Percentiles rank a stretch among this genome's conserved stretches.
Conservation (phyloP, 2,797 vertebrate species). For the Podarcis lilfordi region DNA sequence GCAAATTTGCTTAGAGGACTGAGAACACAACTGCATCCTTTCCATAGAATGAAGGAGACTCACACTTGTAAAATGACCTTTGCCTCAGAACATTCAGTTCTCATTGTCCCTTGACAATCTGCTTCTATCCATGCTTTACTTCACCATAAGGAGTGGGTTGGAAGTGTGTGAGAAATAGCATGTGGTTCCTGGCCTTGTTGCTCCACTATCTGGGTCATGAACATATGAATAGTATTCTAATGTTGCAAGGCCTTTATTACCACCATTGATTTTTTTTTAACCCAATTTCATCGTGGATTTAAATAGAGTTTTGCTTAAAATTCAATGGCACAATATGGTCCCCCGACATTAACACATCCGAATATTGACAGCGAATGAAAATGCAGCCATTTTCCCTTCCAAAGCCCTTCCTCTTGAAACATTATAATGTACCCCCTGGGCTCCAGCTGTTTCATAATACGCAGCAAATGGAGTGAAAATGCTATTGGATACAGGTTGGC, state of each 20-base stretch:
- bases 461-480: constrained; percentile 64
- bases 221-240: constrained; percentile 69
- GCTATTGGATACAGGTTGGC: constrained; percentile 62
- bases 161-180: constrained; percentile 63
- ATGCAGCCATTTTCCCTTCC: constrained; percentile 49
- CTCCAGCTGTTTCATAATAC: constrained; percentile 51
- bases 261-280: constrained; percentile 61
- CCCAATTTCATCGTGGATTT: constrained; percentile 70
- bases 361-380: constrained; percentile 66
- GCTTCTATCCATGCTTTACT: constrained; percentile 23
- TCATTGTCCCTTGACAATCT: neutral
- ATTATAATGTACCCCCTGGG: constrained; percentile 54
- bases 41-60: neutral
- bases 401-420: constrained; percentile 63
- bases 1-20: neutral
- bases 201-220: constrained; percentile 71
- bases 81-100: neutral
- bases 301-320: constrained; percentile 69
- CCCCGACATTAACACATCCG: constrained; percentile 64
- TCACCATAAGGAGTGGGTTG: constrained; percentile 51
- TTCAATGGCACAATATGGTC: constrained; percentile 67
- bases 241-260: constrained; percentile 63
- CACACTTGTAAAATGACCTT: constrained; percentile 2
- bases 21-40: neutral
- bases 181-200: constrained; percentile 48